Evolutionary conservation across 2,797 vertebrate species (phyloP), one percentile per base, ranked within the genome.

Genomic region (Manis javanica): DNA sequence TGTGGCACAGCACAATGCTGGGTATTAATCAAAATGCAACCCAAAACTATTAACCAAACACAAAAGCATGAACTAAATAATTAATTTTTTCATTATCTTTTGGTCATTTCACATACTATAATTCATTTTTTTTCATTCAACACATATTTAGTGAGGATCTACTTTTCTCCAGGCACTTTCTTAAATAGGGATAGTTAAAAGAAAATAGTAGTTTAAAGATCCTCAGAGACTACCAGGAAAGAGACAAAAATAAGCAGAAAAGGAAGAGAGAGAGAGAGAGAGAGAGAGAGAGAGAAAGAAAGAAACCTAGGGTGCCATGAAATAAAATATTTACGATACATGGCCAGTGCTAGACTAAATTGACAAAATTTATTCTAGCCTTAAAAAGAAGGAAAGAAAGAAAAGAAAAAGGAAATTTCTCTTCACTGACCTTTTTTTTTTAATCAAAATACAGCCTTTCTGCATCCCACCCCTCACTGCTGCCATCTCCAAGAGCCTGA

Each of bases 41-140:
- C 12, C 39, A 21, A 87, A 84, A 74, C 10, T n/a, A 34, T 85
- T 53, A 77, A 69, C 18, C 55, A 89, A 90, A 51, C 69, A 49
- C 31, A 72, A 93, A 85, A 91, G 2, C 55, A 77, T 87, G 24
- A 53, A 64, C 86, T 88, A 81, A 91, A 71, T 82, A 75, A 75
- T 39, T 42, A 26, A 51, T 46, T 37, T 83, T 72, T 59, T 69
- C 14, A 79, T 59, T 75, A 34, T n/a, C 11, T 83, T 82, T 91
- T 77, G 23, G 46, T 94, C 57, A n/a, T 53, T 68, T n/a, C 6
- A 68, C n/a, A 87, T 11, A 61, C 14, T 55, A 1, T 16, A 85
- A 93, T 71, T 87, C 24, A 31, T 49, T 78, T 90, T 78, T 90
- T 94, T 87, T 87, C 18, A 66, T 64, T 92, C 64, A 64, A 68